A percentile compares a stretch with the other conserved stretches of the same genome.
These are phyloP conservation scores for Perca fluviatilis DNA, from an alignment of 2,113 vertebrate genomes.

Conservation along the genomic window DNA sequence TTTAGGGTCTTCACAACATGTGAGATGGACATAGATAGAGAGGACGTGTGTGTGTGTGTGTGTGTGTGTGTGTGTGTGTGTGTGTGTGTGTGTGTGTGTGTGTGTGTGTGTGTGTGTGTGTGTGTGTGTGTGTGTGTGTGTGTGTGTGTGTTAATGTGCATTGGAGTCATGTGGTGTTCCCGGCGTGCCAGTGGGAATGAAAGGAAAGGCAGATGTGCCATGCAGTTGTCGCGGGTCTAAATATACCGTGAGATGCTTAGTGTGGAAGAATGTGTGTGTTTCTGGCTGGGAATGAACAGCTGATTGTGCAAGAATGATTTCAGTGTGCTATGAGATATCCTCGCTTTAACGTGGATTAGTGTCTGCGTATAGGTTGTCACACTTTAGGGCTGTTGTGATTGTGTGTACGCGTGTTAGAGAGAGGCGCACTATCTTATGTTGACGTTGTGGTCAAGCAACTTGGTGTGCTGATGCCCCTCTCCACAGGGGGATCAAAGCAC, in stretches of 20 bases:
- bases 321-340: constrained; percentile 10
- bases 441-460: neutral
- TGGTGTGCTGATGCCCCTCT: constrained; percentile 16
- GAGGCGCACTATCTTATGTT: neutral
- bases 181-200: constrained; percentile 44
- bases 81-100: constrained; percentile 20
- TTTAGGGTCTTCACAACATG: constrained; percentile 34
- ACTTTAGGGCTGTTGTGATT: constrained; percentile 17
- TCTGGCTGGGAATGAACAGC: constrained; percentile 66
- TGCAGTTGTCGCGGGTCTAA: constrained; percentile 77
- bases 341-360: neutral
- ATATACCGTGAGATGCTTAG: constrained; percentile 66
- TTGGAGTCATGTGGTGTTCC: constrained; percentile 45
- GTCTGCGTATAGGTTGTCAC: neutral
- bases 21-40: neutral
- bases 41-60: neutral
- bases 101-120: neutral
- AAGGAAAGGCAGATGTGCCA: constrained; percentile 68
- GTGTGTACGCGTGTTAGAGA: neutral
- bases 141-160: constrained; percentile 14
- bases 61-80: constrained; percentile 16
- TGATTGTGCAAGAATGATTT: constrained; percentile 58
- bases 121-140: constrained; percentile 21
- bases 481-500: neutral
- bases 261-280: constrained; percentile 65